phyloP scores from a whole-genome alignment of 1,140 invertebrate genomes.

The Hylaeus anthracinus region DNA sequence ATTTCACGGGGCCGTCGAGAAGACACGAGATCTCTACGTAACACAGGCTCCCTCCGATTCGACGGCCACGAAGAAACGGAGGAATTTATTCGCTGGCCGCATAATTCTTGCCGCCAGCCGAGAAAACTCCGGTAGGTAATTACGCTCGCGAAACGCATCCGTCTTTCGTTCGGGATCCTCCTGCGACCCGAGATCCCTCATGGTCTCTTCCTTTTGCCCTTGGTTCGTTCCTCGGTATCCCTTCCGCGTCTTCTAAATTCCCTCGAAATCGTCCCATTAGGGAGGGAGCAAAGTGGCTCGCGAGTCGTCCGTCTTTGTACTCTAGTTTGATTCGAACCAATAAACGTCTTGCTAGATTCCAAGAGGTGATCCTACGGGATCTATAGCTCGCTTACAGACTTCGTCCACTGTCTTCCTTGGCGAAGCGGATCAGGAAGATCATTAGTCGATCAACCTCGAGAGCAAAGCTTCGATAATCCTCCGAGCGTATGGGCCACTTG shows the following conservation, averaged over 20 bases:
- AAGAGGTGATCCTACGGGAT: too few species aligned
- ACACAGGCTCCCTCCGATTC: conserved; percentile 11
- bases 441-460: too few species aligned
- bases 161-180: neutral
- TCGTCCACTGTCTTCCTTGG: too few species aligned
- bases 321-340: too few species aligned
- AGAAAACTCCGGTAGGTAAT: conserved; percentile 14
- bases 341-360: too few species aligned
- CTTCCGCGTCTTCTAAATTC: neutral
- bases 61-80: neutral
- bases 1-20: conserved; percentile 50
- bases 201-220: neutral
- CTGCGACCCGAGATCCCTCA: neutral
- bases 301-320: too few species aligned
- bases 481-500: too few species aligned
- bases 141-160: neutral
- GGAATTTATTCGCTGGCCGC: conserved; percentile 30
- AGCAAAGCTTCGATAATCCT: too few species aligned
- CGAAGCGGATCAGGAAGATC: too few species aligned
- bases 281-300: too few species aligned
- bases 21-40: conserved; percentile 52
- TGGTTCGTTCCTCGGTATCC: neutral
- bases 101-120: neutral
- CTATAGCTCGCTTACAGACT: too few species aligned
- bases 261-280: neutral